Percentiles rank a stretch among this genome's conserved stretches.
These are phyloP conservation scores for Ctenoplectra terminalis DNA, from an alignment of 1,140 invertebrate species.

Conservation along the genomic window DNA sequence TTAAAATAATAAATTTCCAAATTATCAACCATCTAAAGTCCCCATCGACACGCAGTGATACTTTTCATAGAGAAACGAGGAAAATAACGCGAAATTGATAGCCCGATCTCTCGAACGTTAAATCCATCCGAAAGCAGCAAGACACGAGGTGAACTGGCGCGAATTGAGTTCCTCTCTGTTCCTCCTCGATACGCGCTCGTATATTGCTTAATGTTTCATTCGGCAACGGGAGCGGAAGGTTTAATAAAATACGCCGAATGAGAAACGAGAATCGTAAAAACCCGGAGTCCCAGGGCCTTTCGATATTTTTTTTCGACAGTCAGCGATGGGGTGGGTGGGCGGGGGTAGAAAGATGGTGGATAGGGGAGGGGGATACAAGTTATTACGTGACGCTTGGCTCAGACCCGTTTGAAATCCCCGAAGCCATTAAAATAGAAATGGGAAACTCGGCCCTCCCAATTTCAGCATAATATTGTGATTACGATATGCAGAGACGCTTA, in stretches of 20 bases:
- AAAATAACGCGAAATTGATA: not conserved
- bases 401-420: slow-evolving; percentile 76
- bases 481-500: slow-evolving; percentile 75
- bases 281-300: slow-evolving; percentile 54
- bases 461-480: slow-evolving; percentile 82
- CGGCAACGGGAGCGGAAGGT: slow-evolving; percentile 23
- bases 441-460: slow-evolving; percentile 80
- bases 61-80: not conserved
- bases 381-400: slow-evolving; percentile 70
- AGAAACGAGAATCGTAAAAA: slow-evolving; percentile 66
- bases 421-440: slow-evolving; percentile 82
- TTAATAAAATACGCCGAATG: slow-evolving; percentile 62
- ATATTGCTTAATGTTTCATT: slow-evolving; percentile 31
- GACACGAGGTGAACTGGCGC: not conserved
- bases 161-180: slow-evolving; percentile 1
- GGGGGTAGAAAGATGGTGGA: not conserved
- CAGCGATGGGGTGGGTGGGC: not conserved
- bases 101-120: slow-evolving; percentile 1
- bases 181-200: not conserved
- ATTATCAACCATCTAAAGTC: not conserved
- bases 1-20: not conserved
- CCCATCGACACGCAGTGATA: too few relatives aligned
- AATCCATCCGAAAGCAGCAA: not conserved
- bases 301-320: slow-evolving; percentile 49
- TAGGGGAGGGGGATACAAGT: slow-evolving; percentile 56